Conservation (phyloP, 2,113 vertebrate species). For the Galemys pyrenaicus region DNA sequence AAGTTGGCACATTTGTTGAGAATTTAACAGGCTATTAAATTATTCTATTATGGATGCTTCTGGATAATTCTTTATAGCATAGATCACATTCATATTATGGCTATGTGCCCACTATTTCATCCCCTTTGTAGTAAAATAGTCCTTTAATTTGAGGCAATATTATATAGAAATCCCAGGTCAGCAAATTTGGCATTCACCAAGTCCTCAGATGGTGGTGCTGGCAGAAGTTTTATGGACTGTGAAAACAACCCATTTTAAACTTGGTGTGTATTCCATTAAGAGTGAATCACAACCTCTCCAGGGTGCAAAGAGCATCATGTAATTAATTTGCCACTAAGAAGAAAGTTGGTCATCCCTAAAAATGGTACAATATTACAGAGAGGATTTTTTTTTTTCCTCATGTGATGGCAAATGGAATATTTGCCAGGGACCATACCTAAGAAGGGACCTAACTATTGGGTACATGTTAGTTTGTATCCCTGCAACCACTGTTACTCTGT, state of each 20-base stretch:
- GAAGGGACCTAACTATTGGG: background rate
- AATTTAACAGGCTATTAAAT: background rate
- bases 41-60: background rate
- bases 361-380: background rate
- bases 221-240: background rate
- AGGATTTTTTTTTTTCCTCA: background rate
- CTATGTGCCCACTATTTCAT: background rate
- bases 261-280: background rate
- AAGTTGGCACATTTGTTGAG: background rate
- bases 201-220: background rate
- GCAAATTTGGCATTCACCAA: background rate
- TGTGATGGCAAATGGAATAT: background rate
- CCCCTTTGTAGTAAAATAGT: background rate
- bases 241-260: background rate
- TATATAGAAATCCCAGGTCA: background rate
- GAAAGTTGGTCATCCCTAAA: background rate
- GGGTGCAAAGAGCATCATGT: background rate
- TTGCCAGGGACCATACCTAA: background rate
- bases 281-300: background rate
- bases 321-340: background rate
- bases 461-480: background rate
- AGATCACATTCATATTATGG: background rate
- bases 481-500: background rate
- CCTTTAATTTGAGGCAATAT: background rate
- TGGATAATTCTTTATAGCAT: background rate